A percentile compares a stretch with the other conserved stretches of the same genome.
These are phyloP conservation scores for Cnemophilus loriae DNA, from an alignment of 2,113 vertebrate species.

Conservation along the genomic window DNA sequence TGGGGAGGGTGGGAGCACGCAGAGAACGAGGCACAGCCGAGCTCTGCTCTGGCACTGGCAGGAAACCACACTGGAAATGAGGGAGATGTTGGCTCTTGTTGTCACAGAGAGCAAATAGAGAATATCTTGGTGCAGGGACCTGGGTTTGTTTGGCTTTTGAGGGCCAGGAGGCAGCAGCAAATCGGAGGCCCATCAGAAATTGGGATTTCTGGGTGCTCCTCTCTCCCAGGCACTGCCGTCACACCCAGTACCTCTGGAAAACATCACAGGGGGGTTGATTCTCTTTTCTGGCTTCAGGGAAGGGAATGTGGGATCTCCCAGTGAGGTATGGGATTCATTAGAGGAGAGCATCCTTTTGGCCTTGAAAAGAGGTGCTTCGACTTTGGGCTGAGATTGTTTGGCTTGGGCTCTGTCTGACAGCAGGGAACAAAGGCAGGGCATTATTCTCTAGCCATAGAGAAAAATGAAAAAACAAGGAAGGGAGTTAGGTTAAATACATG, in stretches of 20 bases:
- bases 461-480: too few relatives aligned
- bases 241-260: not conserved
- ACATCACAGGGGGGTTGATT: fast-evolving
- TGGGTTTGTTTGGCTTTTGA: fast-evolving
- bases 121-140: not conserved
- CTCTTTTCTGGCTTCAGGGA: not conserved
- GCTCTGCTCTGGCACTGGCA: not conserved
- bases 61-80: not conserved
- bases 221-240: not conserved
- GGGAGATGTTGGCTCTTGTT: not conserved
- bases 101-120: not conserved
- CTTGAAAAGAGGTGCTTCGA: not conserved
- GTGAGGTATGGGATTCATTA: fast-evolving
- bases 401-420: not conserved
- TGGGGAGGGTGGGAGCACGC: not conserved
- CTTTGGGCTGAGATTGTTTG: not conserved
- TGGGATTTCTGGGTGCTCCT: not conserved
- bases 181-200: not conserved
- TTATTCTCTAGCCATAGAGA: not conserved
- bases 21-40: not conserved
- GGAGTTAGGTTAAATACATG: not conserved
- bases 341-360: not conserved
- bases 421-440: not conserved
- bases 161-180: not conserved
- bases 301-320: not conserved